Conservation (phyloP, 2,888 invertebrate species). For the Bimastos eiseni region DNA sequence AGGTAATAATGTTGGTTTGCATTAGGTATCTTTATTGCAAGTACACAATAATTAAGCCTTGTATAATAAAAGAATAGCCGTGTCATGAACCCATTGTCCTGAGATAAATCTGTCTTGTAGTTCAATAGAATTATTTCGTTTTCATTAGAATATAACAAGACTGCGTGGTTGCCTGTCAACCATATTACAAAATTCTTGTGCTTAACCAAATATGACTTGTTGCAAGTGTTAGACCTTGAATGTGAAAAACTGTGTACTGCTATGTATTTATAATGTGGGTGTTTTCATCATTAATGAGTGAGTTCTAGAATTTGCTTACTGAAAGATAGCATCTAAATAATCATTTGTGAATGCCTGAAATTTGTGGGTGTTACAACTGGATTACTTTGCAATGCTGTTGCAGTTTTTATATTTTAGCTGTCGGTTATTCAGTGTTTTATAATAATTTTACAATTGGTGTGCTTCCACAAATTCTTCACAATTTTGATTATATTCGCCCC, state of each 20-base stretch:
- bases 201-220: not conserved
- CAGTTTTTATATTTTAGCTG: not conserved
- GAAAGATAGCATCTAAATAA: not conserved
- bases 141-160: not conserved
- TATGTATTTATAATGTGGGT: not conserved
- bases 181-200: not conserved
- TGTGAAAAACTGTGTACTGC: not conserved
- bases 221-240: not conserved
- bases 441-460: not conserved
- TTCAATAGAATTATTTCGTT: not conserved
- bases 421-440: not conserved
- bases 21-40: not conserved
- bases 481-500: not conserved
- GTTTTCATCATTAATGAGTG: not conserved
- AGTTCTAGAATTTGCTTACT: not conserved
- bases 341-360: not conserved
- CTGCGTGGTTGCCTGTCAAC: not conserved
- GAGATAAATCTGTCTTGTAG: not conserved
- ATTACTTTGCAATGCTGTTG: conserved; percentile 1
- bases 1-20: not conserved
- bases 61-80: not conserved
- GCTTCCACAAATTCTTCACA: not conserved
- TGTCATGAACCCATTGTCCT: not conserved
- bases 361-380: not conserved
- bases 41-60: not conserved